phyloP scores from a whole-genome alignment of 1,140 invertebrate genomes.

The Atta cephalotes region DNA sequence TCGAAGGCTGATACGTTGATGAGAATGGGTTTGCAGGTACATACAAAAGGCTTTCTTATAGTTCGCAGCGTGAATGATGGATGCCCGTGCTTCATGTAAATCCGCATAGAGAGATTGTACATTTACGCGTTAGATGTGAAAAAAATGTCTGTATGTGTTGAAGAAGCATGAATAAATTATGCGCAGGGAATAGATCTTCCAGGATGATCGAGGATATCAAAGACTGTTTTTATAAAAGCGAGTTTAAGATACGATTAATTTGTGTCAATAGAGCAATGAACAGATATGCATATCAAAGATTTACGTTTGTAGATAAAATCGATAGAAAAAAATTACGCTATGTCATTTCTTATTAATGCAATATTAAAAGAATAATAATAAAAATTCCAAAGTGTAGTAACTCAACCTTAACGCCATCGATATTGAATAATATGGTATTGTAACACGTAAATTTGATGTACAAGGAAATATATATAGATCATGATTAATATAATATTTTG shows the following conservation, averaged over 20 bases:
- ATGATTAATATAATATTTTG: too few species aligned
- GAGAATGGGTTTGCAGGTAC: constrained; percentile 48
- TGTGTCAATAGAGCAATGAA: neutral
- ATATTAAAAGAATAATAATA: neutral
- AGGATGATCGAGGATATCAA: neutral
- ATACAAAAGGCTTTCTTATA: constrained; percentile 58
- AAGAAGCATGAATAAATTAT: constrained; percentile 35
- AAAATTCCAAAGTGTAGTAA: neutral
- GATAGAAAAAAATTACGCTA: neutral
- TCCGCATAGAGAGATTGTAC: constrained; percentile 20
- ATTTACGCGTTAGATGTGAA: constrained; percentile 3
- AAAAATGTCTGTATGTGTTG: constrained; percentile 12
- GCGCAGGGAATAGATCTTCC: neutral
- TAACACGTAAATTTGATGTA: too few species aligned
- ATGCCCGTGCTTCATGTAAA: constrained; percentile 29
- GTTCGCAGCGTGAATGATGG: constrained; percentile 48
- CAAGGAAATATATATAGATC: too few species aligned
- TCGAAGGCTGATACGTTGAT: constrained; percentile 62
- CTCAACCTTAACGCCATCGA: too few species aligned
- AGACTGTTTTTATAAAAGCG: neutral
- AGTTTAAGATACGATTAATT: neutral
- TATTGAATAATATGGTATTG: too few species aligned
- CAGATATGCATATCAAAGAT: neutral
- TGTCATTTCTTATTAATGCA: constrained; percentile 5
- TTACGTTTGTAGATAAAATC: neutral